Percentiles rank a stretch among this genome's conserved stretches.
Conservation (phyloP, 1,140 invertebrate species). For the Helicoverpa armigera region DNA sequence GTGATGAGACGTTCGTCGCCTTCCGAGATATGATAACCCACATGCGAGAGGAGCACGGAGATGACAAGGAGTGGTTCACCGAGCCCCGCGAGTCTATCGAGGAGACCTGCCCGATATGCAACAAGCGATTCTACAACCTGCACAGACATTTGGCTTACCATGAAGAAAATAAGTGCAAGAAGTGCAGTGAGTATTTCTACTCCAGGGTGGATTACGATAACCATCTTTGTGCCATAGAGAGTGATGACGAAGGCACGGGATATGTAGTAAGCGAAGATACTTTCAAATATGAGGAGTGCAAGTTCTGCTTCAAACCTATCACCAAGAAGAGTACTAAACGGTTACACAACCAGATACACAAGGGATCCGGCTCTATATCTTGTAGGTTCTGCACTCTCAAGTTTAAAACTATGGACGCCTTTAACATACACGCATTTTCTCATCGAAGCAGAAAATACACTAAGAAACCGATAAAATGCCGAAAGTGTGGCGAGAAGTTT, state of each 20-base stretch:
- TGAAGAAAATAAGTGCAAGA: constrained; percentile 84
- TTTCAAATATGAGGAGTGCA: constrained; percentile 79
- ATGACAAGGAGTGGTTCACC: constrained; percentile 82
- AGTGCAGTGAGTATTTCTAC: constrained; percentile 83
- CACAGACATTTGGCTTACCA: constrained; percentile 83
- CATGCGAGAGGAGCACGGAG: constrained; percentile 79
- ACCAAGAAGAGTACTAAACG: constrained; percentile 73
- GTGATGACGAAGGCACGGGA: constrained; percentile 73
- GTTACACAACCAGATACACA: constrained; percentile 76
- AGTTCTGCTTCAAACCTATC: constrained; percentile 83
- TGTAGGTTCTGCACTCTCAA: constrained; percentile 82
- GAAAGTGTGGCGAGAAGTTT: constrained; percentile 79
- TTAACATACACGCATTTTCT: constrained; percentile 83
- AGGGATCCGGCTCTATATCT: constrained; percentile 77
- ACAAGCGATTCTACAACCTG: constrained; percentile 82
- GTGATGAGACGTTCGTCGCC: constrained; percentile 81
- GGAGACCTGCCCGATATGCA: constrained; percentile 81
- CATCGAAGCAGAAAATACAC: constrained; percentile 83
- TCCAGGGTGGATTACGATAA: constrained; percentile 77
- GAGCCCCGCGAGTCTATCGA: constrained; percentile 77
- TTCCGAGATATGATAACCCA: constrained; percentile 83
- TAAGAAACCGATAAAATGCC: constrained; percentile 81
- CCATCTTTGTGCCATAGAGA: constrained; percentile 82
- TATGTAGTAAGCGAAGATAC: constrained; percentile 52
- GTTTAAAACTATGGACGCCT: constrained; percentile 83